Conservation (phyloP, 2,797 vertebrate genomes). For the Enteromius unitaeniatus region DNA sequence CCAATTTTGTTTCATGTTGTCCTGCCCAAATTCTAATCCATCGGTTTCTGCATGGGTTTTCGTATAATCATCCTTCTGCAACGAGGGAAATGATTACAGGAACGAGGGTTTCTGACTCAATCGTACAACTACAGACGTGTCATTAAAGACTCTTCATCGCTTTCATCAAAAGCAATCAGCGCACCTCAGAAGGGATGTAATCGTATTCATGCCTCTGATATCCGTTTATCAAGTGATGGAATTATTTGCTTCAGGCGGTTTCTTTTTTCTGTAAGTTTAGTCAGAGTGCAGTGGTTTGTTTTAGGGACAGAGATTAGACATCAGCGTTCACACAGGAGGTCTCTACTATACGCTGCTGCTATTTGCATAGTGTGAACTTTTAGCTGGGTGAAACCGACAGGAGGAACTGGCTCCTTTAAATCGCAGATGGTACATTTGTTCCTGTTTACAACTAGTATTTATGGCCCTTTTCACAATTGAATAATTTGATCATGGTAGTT, state of each 20-base stretch:
- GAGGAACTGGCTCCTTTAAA: constrained; percentile 9
- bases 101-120: constrained; percentile 16
- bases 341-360: background rate
- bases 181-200: constrained; percentile 42
- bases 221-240: constrained; percentile 37
- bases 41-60: constrained; percentile 8
- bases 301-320: background rate
- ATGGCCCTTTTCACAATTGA: constrained; percentile 39
- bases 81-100: constrained; percentile 28
- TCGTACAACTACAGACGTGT: constrained; percentile 16
- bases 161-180: constrained; percentile 49
- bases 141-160: constrained; percentile 43
- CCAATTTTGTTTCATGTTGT: constrained; percentile 8
- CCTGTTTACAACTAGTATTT: constrained; percentile 45
- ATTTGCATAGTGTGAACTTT: background rate
- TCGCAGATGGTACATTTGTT: constrained; percentile 15
- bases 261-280: constrained; percentile 39
- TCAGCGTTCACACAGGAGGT: background rate
- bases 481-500: constrained; percentile 46
- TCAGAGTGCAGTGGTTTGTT: constrained; percentile 35
- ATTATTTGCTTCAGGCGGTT: constrained; percentile 35
- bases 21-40: background rate
- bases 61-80: background rate
- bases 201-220: constrained; percentile 43
- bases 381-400: background rate